These are phyloP conservation scores for Microctonus hyperodae DNA, from an alignment of 2,888 invertebrate genomes.

Conservation along the genomic window DNA sequence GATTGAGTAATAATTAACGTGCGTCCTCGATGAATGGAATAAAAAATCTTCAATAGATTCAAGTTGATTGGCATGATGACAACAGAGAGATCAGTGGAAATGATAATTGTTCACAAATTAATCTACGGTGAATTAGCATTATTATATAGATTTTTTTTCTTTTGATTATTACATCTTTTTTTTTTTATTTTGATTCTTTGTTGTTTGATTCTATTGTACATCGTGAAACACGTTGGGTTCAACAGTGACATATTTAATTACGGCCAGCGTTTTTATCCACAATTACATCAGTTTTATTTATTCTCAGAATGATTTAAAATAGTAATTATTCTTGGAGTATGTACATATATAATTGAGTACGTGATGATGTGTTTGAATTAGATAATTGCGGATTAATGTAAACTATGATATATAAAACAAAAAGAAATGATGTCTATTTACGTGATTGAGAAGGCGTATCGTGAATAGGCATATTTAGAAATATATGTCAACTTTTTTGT, in stretches of 20 bases:
- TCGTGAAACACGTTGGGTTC: not conserved
- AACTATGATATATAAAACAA: slow-evolving; percentile 35
- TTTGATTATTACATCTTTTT: not conserved
- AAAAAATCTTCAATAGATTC: not conserved
- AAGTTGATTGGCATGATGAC: not conserved
- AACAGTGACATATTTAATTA: not conserved
- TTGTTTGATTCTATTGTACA: not conserved
- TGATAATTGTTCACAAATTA: not conserved
- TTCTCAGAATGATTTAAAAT: slow-evolving; percentile 28
- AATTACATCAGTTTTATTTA: not conserved
- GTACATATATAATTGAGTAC: not conserved
- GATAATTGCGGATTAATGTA: not conserved
- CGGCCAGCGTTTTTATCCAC: not conserved
- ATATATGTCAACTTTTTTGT: slow-evolving; percentile 28
- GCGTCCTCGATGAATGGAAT: too few relatives aligned
- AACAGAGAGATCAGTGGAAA: not conserved
- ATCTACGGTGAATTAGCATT: not conserved
- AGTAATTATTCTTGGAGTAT: slow-evolving; percentile 18
- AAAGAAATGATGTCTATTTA: slow-evolving; percentile 48
- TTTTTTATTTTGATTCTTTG: not conserved
- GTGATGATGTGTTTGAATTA: not conserved
- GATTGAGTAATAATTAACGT: too few relatives aligned
- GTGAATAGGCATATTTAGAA: slow-evolving; percentile 27
- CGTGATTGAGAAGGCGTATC: slow-evolving; percentile 36
- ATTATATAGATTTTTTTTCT: not conserved